Evolutionary conservation across 2,888 invertebrate species (phyloP), one percentile per base, ranked within the genome.

Genomic region (Microchrysa polita): DNA sequence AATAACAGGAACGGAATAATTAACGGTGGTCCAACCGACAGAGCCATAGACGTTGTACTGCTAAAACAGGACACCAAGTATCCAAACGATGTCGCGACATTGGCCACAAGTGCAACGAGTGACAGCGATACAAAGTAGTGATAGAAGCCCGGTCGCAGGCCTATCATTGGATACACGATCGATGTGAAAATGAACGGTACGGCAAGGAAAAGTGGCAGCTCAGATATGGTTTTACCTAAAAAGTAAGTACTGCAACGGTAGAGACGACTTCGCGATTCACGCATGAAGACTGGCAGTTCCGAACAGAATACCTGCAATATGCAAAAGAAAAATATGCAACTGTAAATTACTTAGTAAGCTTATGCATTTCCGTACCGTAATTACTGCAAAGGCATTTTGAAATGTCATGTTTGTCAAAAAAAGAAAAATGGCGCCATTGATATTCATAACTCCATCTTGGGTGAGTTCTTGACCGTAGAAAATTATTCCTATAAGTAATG

Each of bases 1-100:
- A 98, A 98, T 18, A 98, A 86, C 85, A 98, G 88, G 83, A 97
- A 93, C 0, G 98, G 97, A 75, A 98, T 94, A 78, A 97, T 92
- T 74, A 97, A 88, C 4, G 97, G 95, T 0, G 97, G 96, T 0
- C 96, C 95, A 71, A 98, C 88, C 0, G 96, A 93, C 1, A 97
- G 86, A 0, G 97, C 97, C 90, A 97, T 93, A 60, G 93, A 92
- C 2, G 94, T 90, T 75, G 91, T 92, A 75, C 89, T 90, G 79
- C 95, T 93, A 0, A 93, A 86, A 78, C 96, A 95, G 0, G 97
- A 97, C 81, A 97, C 92, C 78, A 97, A 86, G 84, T 97, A 98
- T 52, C 97, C 94, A 81, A 96, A 96, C 1, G 96, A 95, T 0
- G 93, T 93, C 9, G 96, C 93, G 9, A 93, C 93, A 81, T 96